These are phyloP conservation scores for Eulemur albifrons DNA, from an alignment of 2,797 vertebrate genomes.

Conservation along the genomic window DNA sequence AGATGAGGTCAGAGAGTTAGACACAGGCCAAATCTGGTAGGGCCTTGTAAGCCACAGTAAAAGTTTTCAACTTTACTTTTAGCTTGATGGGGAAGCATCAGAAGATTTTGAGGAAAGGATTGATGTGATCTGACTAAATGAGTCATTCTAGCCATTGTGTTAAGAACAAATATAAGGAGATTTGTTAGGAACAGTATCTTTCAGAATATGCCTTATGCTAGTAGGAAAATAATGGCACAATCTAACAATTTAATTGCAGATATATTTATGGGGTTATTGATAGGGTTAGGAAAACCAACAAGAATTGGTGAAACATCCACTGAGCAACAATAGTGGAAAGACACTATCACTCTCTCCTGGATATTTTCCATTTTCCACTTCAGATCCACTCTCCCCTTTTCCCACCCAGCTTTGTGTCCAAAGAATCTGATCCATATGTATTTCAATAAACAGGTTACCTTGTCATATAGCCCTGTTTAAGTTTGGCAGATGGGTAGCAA, in stretches of 20 bases:
- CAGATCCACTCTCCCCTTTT: background rate
- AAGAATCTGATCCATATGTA: background rate
- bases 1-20: background rate
- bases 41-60: background rate
- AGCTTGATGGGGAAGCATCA: background rate
- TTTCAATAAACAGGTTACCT: background rate
- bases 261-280: background rate
- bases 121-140: background rate
- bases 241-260: background rate
- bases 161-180: background rate
- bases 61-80: background rate
- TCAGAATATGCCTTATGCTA: too few species aligned
- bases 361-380: background rate
- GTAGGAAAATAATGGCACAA: background rate
- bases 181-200: background rate
- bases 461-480: background rate
- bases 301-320: background rate
- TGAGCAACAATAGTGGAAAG: background rate
- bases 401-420: background rate
- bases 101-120: background rate
- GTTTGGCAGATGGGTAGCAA: background rate
- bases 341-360: background rate
- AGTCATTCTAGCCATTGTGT: background rate
- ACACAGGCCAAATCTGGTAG: background rate
- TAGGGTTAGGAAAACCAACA: background rate